These are phyloP conservation scores for Stomatorhinus ivindoensis DNA, from an alignment of 2,113 vertebrate genomes.

Conservation along the genomic window DNA sequence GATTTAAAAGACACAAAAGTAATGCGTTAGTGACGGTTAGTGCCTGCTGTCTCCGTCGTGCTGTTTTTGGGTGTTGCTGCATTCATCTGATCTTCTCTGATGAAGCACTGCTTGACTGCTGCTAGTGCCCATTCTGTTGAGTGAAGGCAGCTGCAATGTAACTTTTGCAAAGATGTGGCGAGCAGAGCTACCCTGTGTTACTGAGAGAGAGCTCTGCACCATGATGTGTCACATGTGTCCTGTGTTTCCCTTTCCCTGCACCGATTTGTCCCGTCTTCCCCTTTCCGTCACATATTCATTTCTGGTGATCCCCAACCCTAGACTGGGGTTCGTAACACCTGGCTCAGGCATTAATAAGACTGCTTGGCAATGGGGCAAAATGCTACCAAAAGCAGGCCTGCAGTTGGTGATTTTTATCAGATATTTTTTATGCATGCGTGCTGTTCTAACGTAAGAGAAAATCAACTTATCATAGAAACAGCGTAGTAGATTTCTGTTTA, in stretches of 20 bases:
- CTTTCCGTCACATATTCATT: too few relatives aligned
- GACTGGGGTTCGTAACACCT: too few relatives aligned
- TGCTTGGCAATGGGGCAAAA: background rate
- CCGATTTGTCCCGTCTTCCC: too few relatives aligned
- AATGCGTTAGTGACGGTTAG: background rate
- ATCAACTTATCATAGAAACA: background rate
- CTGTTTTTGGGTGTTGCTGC: background rate
- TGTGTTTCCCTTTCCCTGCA: too few relatives aligned
- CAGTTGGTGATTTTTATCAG: slow-evolving; percentile 1
- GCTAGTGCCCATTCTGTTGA: background rate
- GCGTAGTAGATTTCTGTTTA: background rate
- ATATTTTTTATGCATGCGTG: background rate
- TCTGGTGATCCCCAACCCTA: too few relatives aligned
- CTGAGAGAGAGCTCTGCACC: background rate
- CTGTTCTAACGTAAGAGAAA: background rate
- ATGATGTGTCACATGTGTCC: too few relatives aligned
- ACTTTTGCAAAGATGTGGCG: background rate
- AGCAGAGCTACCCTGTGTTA: background rate
- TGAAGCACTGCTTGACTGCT: background rate
- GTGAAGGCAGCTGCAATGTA: background rate
- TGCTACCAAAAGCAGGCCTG: background rate
- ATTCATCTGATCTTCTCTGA: background rate
- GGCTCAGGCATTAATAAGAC: background rate
- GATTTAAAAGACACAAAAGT: background rate
- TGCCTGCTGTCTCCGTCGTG: background rate